Conservation (phyloP, 2,797 vertebrate genomes). For the Chlorospingus semifuscus region DNA sequence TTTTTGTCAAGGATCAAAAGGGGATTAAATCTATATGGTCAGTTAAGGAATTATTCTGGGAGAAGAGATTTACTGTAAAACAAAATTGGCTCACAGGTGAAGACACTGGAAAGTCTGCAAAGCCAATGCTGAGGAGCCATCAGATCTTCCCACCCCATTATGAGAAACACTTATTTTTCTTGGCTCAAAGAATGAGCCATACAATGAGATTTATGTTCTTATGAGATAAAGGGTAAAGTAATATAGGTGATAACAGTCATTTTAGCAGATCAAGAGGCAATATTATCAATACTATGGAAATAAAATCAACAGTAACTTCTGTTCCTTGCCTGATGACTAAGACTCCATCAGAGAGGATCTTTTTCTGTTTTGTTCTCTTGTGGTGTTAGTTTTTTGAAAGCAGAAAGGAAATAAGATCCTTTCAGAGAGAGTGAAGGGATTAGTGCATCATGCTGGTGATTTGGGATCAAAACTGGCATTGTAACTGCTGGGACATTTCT, state of each 20-base stretch:
- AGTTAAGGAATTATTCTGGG: background rate
- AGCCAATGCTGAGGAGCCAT: background rate
- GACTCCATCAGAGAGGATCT: background rate
- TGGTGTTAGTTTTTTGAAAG: slow-evolving; percentile 4
- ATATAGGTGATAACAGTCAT: background rate
- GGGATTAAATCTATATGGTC: background rate
- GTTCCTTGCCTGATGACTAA: background rate
- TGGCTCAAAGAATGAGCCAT: background rate
- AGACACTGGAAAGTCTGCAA: background rate
- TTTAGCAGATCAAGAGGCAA: background rate
- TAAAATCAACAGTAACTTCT: background rate
- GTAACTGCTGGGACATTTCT: background rate
- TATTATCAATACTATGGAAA: background rate
- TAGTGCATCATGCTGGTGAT: background rate
- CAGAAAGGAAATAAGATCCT: background rate
- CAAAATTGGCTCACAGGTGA: background rate
- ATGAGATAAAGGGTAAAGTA: background rate
- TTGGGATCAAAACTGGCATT: background rate
- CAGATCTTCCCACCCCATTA: background rate
- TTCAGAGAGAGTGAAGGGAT: background rate
- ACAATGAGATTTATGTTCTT: background rate
- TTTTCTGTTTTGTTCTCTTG: background rate
- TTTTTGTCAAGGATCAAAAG: background rate
- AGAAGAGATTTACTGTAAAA: background rate
- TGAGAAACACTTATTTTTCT: background rate